These are phyloP conservation scores for Ericerus pela DNA, from an alignment of 1,140 invertebrate species.

Conservation along the genomic window DNA sequence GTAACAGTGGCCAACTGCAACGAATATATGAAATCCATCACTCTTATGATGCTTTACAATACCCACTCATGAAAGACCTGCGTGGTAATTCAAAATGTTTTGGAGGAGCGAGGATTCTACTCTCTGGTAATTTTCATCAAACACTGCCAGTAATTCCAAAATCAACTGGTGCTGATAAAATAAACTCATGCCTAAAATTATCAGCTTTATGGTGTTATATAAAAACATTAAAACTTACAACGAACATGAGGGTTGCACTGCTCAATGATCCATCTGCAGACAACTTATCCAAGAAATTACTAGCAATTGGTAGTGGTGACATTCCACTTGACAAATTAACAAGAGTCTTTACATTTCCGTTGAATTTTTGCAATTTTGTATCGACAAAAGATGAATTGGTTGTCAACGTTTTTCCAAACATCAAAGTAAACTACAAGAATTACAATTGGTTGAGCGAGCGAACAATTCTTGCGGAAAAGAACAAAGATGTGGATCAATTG, in stretches of 20 bases:
- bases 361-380: neutral
- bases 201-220: constrained; percentile 22
- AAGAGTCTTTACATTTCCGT: too few species aligned
- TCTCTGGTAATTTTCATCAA: too few species aligned
- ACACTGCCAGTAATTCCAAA: too few species aligned
- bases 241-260: constrained; percentile 16
- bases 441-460: constrained; percentile 28
- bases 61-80: too few species aligned
- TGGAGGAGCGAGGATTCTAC: too few species aligned
- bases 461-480: constrained; percentile 25
- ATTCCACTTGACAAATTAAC: too few species aligned
- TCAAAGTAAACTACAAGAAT: constrained; percentile 24
- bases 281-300: neutral
- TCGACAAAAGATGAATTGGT: constrained; percentile 19
- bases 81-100: too few species aligned
- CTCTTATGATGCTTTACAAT: too few species aligned
- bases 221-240: constrained; percentile 13
- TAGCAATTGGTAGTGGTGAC: neutral
- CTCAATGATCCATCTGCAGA: constrained; percentile 8
- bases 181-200: too few species aligned
- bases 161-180: too few species aligned
- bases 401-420: constrained; percentile 26
- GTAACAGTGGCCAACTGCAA: too few species aligned
- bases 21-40: too few species aligned
- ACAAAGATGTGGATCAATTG: neutral